Evolutionary conservation across 1,140 invertebrate species (phyloP), one percentile per base, ranked within the genome.

Genomic region (Helicoverpa armigera): DNA sequence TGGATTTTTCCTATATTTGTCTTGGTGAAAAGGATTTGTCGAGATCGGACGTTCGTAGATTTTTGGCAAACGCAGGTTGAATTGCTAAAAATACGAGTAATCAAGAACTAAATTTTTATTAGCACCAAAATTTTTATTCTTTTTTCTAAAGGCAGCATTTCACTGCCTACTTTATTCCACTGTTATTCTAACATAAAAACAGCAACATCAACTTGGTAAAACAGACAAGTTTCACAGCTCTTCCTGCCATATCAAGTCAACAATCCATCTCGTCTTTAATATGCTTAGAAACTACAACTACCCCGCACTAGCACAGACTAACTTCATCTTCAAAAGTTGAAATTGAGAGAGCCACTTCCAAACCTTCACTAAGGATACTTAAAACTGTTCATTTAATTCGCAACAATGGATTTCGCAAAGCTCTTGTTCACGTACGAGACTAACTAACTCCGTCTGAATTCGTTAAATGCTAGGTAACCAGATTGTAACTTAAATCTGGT

Each of bases 401-500:
- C 75, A 77, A 77, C 75, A 77, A 77, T 54, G 75, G 61, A 77
- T 60, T 76, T 76, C 54, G 53, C 53, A 58, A 78, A 79, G 53
- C 82, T 77, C 82, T 81, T 81, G 79, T 84, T 82, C 85, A 86
- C 85, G 85, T 85, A 79, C 79, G 29, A 29, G 65, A 72, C 82
- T 85, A 86, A 86, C 82, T 85, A 85, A 85, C 80, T 82, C 70
- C 74, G 87, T 75, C 85, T 85, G 86, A 88, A 89, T 90, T 91
- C 88, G 87, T 90, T 90, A 90, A 89, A 85, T 85, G 84, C 82
- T 82, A 84, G 86, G 85, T 87, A 91, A 90, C 88, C 86, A 87
- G 85, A 88, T 90, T 87, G 83, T 85, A 91, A 90, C 88, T 90
- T 88, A 90, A 90, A 90, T 87, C 89, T 86, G 78, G 86, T 90